Percentiles rank a stretch among this genome's conserved stretches.
Evolutionary conservation across 2,888 invertebrate species (phyloP).

Genomic region (Drosophila austrosaltans): DNA sequence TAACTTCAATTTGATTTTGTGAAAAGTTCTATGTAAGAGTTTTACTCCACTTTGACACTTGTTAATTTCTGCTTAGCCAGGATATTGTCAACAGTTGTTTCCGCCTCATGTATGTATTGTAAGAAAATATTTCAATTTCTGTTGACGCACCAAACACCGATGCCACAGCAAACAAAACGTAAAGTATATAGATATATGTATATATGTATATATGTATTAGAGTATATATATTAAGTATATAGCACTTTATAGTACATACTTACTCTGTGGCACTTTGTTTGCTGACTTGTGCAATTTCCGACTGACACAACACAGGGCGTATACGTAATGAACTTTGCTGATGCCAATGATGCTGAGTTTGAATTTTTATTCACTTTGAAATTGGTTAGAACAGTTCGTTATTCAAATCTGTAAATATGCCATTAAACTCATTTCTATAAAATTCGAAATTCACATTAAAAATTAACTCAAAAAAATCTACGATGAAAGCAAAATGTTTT

Average conservation of each 20-base stretch:
- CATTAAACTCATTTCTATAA: too few relatives aligned
- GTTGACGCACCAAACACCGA: conserved; percentile 41
- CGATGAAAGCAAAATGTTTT: too few relatives aligned
- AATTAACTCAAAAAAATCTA: too few relatives aligned
- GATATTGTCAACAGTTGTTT: conserved; percentile 67
- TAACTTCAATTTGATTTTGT: conserved; percentile 59
- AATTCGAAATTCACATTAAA: too few relatives aligned
- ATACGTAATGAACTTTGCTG: conserved; percentile 52
- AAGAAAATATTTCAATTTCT: conserved; percentile 49
- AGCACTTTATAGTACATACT: conserved; percentile 25
- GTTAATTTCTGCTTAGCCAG: conserved; percentile 63
- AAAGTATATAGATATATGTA: conserved; percentile 22
- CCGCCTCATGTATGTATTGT: conserved; percentile 36
- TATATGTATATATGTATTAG: background rate
- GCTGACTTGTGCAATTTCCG: conserved; percentile 73
- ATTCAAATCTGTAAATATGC: background rate
- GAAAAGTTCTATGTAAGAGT: background rate
- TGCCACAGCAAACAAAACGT: conserved; percentile 12
- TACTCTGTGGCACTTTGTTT: conserved; percentile 56
- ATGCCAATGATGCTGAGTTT: conserved; percentile 22
- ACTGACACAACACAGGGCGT: conserved; percentile 50
- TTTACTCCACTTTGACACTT: conserved; percentile 37
- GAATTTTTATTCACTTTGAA: conserved; percentile 25
- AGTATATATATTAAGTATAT: conserved; percentile 32
- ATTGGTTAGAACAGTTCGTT: conserved; percentile 18